Percentiles rank a stretch among this genome's conserved stretches.
phyloP scores from a whole-genome alignment of 2,113 vertebrate species.

The Phaethornis superciliosus region DNA sequence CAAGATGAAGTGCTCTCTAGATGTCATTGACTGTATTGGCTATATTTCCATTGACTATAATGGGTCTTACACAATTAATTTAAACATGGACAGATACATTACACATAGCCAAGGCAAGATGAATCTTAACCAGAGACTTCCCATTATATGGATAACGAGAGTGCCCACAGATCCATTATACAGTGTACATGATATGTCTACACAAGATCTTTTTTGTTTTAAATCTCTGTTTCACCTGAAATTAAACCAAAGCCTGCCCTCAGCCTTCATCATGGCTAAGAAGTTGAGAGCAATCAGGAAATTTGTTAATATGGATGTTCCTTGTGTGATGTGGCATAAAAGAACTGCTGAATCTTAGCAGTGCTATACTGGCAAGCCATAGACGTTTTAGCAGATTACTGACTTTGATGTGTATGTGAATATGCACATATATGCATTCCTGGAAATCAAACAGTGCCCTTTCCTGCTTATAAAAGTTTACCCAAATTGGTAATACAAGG shows the following conservation, averaged over 20 bases:
- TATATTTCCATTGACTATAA: background rate
- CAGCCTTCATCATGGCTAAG: background rate
- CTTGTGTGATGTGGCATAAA: background rate
- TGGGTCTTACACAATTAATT: background rate
- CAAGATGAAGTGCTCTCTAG: background rate
- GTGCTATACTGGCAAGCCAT: background rate
- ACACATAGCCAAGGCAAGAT: background rate
- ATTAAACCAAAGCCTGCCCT: background rate
- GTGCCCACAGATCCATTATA: background rate
- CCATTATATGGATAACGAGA: background rate
- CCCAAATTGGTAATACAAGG: background rate
- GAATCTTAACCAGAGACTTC: background rate
- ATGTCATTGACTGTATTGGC: slow-evolving; percentile 2
- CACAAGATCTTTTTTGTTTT: background rate
- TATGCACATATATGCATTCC: background rate
- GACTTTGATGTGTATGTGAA: background rate
- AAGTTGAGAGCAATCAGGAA: background rate
- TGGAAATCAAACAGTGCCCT: background rate
- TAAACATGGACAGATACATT: background rate
- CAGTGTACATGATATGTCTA: background rate
- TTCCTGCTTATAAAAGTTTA: background rate
- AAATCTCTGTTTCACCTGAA: background rate
- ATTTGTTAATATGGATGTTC: background rate
- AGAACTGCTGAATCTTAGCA: background rate
- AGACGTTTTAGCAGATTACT: background rate